Base-by-base conservation (phyloP, 1,140 invertebrate species). In the Apolygus lucorum region DNA sequence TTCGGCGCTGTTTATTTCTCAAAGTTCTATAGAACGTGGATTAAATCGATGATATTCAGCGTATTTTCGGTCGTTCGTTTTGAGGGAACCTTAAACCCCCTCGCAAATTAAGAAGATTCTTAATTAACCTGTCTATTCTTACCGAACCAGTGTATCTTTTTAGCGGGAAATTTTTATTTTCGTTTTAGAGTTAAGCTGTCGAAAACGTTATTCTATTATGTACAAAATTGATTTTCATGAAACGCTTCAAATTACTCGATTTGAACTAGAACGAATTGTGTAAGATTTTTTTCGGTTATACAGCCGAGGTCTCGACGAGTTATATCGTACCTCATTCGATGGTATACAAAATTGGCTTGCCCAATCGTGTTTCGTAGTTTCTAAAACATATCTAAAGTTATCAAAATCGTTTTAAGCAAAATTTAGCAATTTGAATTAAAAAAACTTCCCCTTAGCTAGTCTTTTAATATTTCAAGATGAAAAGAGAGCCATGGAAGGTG, bases 311-410 rank as follows among this genome's bases (percentile, higher is more conserved):
- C 22, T 24, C 22, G 22, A 59, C 8, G 54, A 59, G 22, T 14
- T 59, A 17, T 59, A 17, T 13, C 54, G 22, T 8, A 42, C 4
- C 34, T 4, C 4, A 8, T 42, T 42, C n/a, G n/a, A n/a, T 42
- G 34, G 4, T 42, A 42, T 42, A 42, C 22, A 8, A 21, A 59
- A 13, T 49, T 24, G 54, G 22, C 54, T 59, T 59, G 22, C n/a
- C 22, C 22, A 13, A 21, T 17, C 4, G 22, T 59, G 11, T 59
- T 59, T 42, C 4, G 34, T 42, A 42, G 54, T n/a, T 59, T 59
- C 11, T 59, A 59, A 59, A 59, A 59, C 54, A 59, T 59, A 59
- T 59, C 54, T 59, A 11, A 59, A 59, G 8, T 59, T 11, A 4
- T 59, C 54, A 22, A 59, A 59, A 17, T 17, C 54, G 22, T 17